These are phyloP conservation scores for Cyclina sinensis DNA, from an alignment of 1,140 invertebrate genomes.

Conservation along the genomic window DNA sequence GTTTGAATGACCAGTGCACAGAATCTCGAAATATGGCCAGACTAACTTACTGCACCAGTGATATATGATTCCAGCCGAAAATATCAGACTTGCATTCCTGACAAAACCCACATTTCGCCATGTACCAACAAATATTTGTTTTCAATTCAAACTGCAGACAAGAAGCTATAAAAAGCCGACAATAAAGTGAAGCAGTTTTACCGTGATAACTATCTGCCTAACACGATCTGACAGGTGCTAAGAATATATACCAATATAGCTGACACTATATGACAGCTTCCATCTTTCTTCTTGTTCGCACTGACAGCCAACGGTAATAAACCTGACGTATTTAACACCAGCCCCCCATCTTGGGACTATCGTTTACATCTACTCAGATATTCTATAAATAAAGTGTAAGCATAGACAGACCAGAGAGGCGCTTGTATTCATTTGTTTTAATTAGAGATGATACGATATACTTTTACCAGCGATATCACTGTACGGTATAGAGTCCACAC, in stretches of 20 bases:
- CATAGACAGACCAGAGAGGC: conserved; percentile 33
- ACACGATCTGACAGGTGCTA: conserved; percentile 54
- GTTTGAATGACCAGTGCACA: no score
- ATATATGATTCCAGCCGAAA: no score
- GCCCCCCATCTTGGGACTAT: conserved; percentile 62
- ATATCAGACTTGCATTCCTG: no score
- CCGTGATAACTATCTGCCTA: conserved; percentile 60
- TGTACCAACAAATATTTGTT: neutral
- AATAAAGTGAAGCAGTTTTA: conserved; percentile 55
- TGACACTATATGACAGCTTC: conserved; percentile 52
- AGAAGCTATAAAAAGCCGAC: conserved; percentile 25
- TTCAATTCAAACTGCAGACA: conserved; percentile 26
- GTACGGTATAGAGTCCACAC: neutral
- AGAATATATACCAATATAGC: conserved; percentile 51
- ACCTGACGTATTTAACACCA: conserved; percentile 61
- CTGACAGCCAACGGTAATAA: conserved; percentile 54
- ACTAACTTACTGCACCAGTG: no score
- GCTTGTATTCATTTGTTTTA: conserved; percentile 61
- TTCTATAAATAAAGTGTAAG: conserved; percentile 34
- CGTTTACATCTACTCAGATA: conserved; percentile 49
- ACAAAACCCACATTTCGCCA: no score
- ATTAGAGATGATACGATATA: conserved; percentile 58
- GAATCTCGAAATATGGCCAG: no score
- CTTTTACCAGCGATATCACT: neutral
- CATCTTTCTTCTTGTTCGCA: conserved; percentile 55